Conservation (phyloP, 92 coral and sea anemone genomes). For the Virgularia gustaviana region DNA sequence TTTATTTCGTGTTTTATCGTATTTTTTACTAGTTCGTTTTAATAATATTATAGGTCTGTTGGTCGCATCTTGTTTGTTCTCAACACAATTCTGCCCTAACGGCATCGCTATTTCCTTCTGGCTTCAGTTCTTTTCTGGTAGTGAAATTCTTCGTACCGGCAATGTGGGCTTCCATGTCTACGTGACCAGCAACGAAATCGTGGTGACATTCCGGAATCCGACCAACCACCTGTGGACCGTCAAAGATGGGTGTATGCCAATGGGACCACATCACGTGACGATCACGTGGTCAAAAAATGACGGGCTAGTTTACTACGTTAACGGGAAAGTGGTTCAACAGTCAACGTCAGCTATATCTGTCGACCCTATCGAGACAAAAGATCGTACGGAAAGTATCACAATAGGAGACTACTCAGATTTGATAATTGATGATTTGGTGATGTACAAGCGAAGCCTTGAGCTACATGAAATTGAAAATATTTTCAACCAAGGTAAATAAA, state of each 20-base stretch:
- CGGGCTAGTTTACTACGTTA: slow-evolving; percentile 25
- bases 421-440: slow-evolving; percentile 14
- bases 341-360: not conserved
- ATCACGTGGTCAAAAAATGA: slow-evolving; percentile 18
- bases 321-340: slow-evolving; percentile 7
- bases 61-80: slow-evolving; percentile 4
- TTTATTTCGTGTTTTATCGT: not conserved
- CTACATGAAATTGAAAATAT: not conserved
- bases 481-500: slow-evolving; percentile 7
- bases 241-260: slow-evolving; percentile 15
- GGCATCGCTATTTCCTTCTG: slow-evolving; percentile 27
- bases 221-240: slow-evolving; percentile 8
- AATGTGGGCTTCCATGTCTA: slow-evolving; percentile 16
- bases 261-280: slow-evolving; percentile 33
- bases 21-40: not conserved
- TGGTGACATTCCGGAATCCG: not conserved
- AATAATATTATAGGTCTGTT: not conserved
- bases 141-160: slow-evolving; percentile 5
- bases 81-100: not conserved
- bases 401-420: slow-evolving; percentile 9
- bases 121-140: slow-evolving; percentile 22
- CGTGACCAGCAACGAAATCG: not conserved
- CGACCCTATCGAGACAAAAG: not conserved
- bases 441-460: slow-evolving; percentile 8
- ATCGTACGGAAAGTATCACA: not conserved